Base-by-base conservation (phyloP, 2,797 vertebrate species). In the Chelmon rostratus region DNA sequence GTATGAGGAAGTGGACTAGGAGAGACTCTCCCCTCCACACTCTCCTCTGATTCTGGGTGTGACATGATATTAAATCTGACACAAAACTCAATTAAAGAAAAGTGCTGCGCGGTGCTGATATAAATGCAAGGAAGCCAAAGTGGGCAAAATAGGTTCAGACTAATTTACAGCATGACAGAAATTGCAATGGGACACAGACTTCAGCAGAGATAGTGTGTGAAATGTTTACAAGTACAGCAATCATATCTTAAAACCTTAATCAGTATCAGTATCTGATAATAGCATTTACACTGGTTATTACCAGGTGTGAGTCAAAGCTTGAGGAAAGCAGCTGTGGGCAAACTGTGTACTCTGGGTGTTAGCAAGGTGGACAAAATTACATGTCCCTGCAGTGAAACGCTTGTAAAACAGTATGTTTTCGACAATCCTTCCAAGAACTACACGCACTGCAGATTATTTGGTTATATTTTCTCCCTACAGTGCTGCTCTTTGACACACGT, bases 21-120 rank as follows among this genome's bases (percentile, higher is more conserved):
- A 79, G 8, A 65, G 1, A 53, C 19, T 44, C 12, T 19, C 13
- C 44, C 53, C n/a, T 67, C 40, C 62, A 21, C 58, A 9, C 38
- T 71, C 15, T 53, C 28, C 11, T 57, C 28, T 35, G 53, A 79
- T 76, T 81, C 59, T 62, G 53, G 10, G 3, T 68, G 56, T 87
- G 82, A 79, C 57, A 54, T 58, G 50, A 86, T 82, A 85, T 87
- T 86, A 84, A 91, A 91, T 91, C 82, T 84, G 86, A 80, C n/a
- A n/a, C 78, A 66, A 83, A 92, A 91, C 78, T 88, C 79, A 84
- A 91, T 91, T 86, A 82, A 76, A 88, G 65, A 82, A 87, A 89
- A 92, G 68, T 42, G 31, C 82, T 85, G 76, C 11, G 58, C 69
- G 82, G 68, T 81, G 81, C 72, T 52, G 62, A 78, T 78, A 75